Base-by-base conservation (phyloP, 2,797 vertebrate species). In the Rhinogobio ventralis region DNA sequence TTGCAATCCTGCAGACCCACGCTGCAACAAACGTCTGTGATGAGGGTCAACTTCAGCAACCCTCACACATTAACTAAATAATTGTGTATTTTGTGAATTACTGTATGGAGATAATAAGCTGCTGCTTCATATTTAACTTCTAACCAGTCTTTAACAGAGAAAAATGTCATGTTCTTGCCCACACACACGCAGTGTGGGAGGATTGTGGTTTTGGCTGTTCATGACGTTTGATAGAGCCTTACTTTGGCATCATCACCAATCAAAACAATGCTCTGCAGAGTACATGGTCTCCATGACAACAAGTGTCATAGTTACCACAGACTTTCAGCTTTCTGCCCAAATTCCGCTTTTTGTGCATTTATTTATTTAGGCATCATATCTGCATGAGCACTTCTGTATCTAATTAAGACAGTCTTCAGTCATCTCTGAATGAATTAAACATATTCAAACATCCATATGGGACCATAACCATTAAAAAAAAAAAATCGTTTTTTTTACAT, bases 211-310 rank as follows among this genome's bases (percentile, higher is more conserved):
- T 85, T 85, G 83, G 83, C 55, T 85, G 39, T 79, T 73, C 83
- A 42, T 85, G 76, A 85, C 83, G 67, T 85, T 85, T 79, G 76
- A 85, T 79, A 67, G 68, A 79, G 83, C 67, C 68, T 85, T 68
- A 79, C 68, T 85, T 85, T 79, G 83, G 83, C 76, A 85, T 85
- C 83, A 85, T 85, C 83, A 73, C 83, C 75, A 79, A 85, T 85
- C 83, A 85, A 85, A 85, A 85, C 83, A 85, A 85, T 85, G 76
- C 83, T 85, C 75, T 79, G 67, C 83, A 79, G 83, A 79, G 67
- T 85, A 79, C 76, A 72, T 55, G 1, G 76, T 85, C 76, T 73
- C 83, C 76, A 85, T 85, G 76, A 85, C 83, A 64, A 85, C 83
- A 46, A 85, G 67, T 79, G 83, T 79, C 83, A 85, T 85, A 79